Percentiles rank a stretch among this genome's conserved stretches.
These are phyloP conservation scores for Molothrus ater DNA, from an alignment of 2,797 vertebrate genomes.

Conservation along the genomic window DNA sequence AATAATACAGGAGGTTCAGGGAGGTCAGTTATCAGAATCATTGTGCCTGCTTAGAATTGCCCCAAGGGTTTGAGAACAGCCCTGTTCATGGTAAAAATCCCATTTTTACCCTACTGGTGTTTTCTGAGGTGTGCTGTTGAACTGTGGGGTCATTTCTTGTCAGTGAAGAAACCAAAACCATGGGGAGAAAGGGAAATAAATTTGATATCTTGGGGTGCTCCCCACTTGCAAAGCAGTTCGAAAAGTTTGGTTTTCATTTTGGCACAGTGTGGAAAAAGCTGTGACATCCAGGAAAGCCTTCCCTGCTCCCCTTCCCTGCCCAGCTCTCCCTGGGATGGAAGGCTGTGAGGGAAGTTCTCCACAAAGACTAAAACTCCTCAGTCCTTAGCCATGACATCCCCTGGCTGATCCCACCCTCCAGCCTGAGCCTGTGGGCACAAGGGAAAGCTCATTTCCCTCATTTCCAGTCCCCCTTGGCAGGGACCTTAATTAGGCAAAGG, in stretches of 20 bases:
- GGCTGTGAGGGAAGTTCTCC: background rate
- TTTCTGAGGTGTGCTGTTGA: background rate
- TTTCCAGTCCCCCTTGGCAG: background rate
- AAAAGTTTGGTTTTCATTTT: background rate
- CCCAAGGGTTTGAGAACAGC: background rate
- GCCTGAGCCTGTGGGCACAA: background rate
- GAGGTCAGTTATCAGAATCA: background rate
- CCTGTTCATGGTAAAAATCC: background rate
- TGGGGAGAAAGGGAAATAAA: fast-evolving
- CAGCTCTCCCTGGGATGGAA: background rate
- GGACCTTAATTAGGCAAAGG: background rate
- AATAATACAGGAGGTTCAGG: background rate
- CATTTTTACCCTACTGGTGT: background rate
- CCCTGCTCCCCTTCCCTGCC: background rate
- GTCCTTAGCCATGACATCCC: background rate
- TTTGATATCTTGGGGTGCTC: fast-evolving
- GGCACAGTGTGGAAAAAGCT: too few species aligned
- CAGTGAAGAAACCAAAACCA: background rate
- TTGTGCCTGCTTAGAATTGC: background rate
- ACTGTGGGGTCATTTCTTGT: background rate
- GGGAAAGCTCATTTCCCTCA: background rate
- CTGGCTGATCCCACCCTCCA: background rate
- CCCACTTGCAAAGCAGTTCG: background rate
- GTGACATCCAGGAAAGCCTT: background rate
- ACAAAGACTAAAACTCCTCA: background rate